Evolutionary conservation across 1,140 invertebrate species (phyloP).

Genomic region (Zaprionus nigranus): DNA sequence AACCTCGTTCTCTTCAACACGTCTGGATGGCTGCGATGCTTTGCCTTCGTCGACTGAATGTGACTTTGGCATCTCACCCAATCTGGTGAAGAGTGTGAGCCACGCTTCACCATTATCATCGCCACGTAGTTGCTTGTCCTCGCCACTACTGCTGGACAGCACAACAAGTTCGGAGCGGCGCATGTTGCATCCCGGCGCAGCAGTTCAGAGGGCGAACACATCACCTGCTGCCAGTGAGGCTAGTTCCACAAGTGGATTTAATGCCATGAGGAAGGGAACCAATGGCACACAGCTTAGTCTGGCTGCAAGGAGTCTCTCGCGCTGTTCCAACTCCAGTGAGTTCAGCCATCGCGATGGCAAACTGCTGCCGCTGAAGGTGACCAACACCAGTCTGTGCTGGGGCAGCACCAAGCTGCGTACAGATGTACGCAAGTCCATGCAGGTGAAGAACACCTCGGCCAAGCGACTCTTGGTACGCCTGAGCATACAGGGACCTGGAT

Average conservation of each 20-base stretch:
- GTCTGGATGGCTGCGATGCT: conserved; percentile 63
- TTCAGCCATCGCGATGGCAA: conserved; percentile 83
- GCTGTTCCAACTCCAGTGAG: conserved; percentile 81
- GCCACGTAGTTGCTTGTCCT: conserved; percentile 71
- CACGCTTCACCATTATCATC: conserved; percentile 66
- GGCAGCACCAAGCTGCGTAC: conserved; percentile 78
- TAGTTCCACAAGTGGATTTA: conserved; percentile 54
- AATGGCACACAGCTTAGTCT: conserved; percentile 21
- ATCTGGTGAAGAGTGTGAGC: conserved; percentile 42
- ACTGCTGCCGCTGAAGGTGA: conserved; percentile 76
- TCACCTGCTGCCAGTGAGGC: conserved; percentile 71
- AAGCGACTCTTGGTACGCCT: conserved; percentile 72
- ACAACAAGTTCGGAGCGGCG: conserved; percentile 64
- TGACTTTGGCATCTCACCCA: conserved; percentile 70
- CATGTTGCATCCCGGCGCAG: conserved; percentile 11
- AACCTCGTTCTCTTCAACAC: conserved; percentile 65
- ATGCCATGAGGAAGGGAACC: conserved; percentile 9
- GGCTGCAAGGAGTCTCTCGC: conserved; percentile 61
- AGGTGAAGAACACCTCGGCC: conserved; percentile 76
- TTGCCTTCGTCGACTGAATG: conserved; percentile 61
- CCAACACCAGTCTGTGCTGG: conserved; percentile 73
- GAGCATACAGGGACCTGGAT: conserved; percentile 77
- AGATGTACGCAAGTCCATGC: conserved; percentile 73
- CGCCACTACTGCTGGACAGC: conserved; percentile 66
- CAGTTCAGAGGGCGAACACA: conserved; percentile 52